Base-by-base conservation (phyloP, 37 sponge, comb jelly and placozoan species). In the Halisarca cf. caerulea region DNA sequence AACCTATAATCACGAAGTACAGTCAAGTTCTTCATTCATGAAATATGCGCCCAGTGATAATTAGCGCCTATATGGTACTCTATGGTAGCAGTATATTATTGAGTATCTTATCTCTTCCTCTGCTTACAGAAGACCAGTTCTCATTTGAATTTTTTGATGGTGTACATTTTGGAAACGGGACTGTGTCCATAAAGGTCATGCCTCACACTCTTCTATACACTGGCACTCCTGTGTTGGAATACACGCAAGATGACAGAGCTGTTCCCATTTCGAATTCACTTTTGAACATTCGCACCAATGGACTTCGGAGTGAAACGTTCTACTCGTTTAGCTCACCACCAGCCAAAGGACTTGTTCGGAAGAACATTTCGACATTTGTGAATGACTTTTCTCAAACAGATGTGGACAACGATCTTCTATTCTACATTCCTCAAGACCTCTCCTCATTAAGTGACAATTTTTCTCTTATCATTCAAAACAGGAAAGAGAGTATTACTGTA, bases 281-380 rank as follows among this genome's bases (percentile, higher is more conserved):
- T 24, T 43, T 74, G 42, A 40, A 74, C 25, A 40, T 43, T 14
- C 18, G 27, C 3, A 89, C 93, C 17, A 93, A 89, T 51, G 84
- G 87, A 3, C 11, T 54, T 36, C 30, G 54, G 24, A 54, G 54
- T 30, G 80, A 80, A 0, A 89, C 90, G 21, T 25, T 33, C 9
- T 89, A 59, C 58, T 64, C 3, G 28, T 54, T 93, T 0, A 53
- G 0, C 18, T 37, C 11, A 18, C 24, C 2, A 0, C 90, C 90
- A 8, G 0, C 25, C 18, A 53, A 59, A 80, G 90, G 90, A 32
- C n/a, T 41, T 21, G 41, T 74, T 44, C 11, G 25, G 45, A 40
- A 43, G 6, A 14, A 2, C 43, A 41, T 37, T 25, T 44, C 25
- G 2, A 25, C 32, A 40, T 23, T 0, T 2, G 45, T 74, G 25